Percentiles rank a stretch among this genome's conserved stretches.
Evolutionary conservation across 2,113 vertebrate species (phyloP).

Genomic region (Amazona vittata): DNA sequence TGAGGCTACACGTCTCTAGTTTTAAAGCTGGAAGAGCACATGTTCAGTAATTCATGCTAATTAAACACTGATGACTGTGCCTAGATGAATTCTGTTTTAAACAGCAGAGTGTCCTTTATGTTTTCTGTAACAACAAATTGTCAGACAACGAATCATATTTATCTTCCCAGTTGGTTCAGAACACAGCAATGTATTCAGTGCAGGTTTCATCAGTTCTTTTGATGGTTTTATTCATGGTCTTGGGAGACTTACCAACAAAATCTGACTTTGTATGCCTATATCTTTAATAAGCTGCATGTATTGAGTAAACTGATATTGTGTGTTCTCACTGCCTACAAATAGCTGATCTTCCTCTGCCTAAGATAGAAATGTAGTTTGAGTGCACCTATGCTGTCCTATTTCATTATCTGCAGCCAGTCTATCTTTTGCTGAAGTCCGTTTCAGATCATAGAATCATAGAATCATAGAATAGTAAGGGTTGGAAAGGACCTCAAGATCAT

Average conservation of each 20-base stretch:
- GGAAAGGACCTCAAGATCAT: too few species aligned
- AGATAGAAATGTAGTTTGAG: background rate
- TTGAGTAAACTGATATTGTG: background rate
- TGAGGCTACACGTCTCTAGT: background rate
- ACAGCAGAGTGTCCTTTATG: constrained; percentile 40
- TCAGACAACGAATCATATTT: background rate
- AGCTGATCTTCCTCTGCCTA: background rate
- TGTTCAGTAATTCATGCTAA: constrained; percentile 69
- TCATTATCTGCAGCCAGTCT: background rate
- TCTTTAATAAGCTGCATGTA: background rate
- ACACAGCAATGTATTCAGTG: background rate
- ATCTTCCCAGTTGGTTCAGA: background rate
- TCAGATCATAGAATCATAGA: background rate
- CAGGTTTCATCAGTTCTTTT: background rate
- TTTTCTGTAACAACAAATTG: constrained; percentile 33
- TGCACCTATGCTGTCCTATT: background rate
- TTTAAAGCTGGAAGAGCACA: constrained; percentile 11
- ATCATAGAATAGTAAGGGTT: too few species aligned
- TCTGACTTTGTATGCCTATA: background rate
- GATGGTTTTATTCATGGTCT: background rate
- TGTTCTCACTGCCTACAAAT: background rate
- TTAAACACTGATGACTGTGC: constrained; percentile 58
- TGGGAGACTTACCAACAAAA: background rate
- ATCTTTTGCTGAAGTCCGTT: background rate
- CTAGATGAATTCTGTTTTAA: constrained; percentile 61